Conservation (phyloP, 2,888 invertebrate genomes). For the Piscicola geometra region DNA sequence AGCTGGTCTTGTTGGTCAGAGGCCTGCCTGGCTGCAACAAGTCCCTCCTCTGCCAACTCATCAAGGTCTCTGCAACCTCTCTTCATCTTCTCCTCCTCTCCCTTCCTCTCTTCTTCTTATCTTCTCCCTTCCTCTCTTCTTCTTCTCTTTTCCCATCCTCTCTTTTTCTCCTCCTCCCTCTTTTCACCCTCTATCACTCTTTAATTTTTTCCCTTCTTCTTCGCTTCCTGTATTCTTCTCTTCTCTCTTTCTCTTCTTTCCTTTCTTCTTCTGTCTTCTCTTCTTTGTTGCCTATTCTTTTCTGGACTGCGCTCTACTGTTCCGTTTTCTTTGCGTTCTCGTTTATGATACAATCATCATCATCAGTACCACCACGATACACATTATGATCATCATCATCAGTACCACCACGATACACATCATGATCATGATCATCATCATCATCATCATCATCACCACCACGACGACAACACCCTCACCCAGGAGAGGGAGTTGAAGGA, state of each 20-base stretch:
- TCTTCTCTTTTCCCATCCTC: neutral
- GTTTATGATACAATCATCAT: neutral
- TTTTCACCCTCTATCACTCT: neutral
- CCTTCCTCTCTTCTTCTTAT: neutral
- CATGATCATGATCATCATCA: conserved; percentile 19
- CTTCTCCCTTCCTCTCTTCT: neutral
- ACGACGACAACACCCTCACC: neutral
- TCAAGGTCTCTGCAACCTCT: neutral
- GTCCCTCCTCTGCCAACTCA: neutral
- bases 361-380: no score
- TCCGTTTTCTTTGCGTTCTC: no score
- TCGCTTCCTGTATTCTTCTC: neutral
- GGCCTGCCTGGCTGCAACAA: no score
- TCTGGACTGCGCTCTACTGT: no score
- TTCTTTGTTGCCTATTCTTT: no score
- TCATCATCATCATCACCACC: conserved; percentile 13
- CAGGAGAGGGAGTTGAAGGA: conserved; percentile 72
- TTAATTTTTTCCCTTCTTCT: neutral
- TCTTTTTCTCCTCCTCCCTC: neutral
- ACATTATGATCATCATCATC: no score
- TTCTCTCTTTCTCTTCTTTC: neutral
- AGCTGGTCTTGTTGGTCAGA: no score
- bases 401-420: no score
- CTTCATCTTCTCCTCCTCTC: neutral
- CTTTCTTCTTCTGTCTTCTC: no score